Evolutionary conservation across 2,113 vertebrate species (phyloP).

Genomic region (Rhegmatorhina hoffmannsi): DNA sequence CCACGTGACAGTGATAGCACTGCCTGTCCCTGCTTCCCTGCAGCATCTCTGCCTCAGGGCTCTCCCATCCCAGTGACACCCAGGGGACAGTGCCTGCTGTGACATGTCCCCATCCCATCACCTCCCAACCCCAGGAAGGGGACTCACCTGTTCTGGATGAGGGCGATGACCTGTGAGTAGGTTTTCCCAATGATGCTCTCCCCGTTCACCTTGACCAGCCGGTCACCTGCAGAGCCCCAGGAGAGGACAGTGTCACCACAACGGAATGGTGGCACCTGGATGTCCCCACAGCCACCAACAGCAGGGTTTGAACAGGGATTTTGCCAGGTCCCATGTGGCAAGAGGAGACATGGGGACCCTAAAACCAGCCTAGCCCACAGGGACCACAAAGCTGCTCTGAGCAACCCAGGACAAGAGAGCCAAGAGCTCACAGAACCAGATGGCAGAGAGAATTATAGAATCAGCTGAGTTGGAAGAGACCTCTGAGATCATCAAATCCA

Average conservation of each 20-base stretch:
- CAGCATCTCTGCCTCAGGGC: not conserved
- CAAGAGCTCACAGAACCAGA: not conserved
- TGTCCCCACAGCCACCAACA: not conserved
- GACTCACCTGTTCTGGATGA: conserved; percentile 96
- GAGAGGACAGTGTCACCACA: not conserved
- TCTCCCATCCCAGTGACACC: not conserved
- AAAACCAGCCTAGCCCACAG: not conserved
- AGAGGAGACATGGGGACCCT: not conserved
- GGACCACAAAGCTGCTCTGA: not conserved
- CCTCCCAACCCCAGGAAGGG: not conserved
- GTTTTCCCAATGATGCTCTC: conserved; percentile 95
- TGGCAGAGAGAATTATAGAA: not conserved
- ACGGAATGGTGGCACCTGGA: not conserved
- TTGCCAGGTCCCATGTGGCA: fast-evolving
- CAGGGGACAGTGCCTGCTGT: not conserved
- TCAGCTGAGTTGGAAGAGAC: too few relatives aligned
- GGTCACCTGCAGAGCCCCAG: conserved; percentile 81
- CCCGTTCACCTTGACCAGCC: conserved; percentile 95
- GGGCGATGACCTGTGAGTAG: conserved; percentile 95
- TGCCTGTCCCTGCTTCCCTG: not conserved
- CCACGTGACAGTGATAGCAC: fast-evolving
- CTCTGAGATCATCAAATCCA: too few relatives aligned
- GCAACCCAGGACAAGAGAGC: too few relatives aligned
- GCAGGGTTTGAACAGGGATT: not conserved
- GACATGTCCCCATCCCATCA: not conserved